Percentiles rank a stretch among this genome's conserved stretches.
Evolutionary conservation across 1,140 invertebrate genomes (phyloP).

Genomic region (Eurosta solidaginis): DNA sequence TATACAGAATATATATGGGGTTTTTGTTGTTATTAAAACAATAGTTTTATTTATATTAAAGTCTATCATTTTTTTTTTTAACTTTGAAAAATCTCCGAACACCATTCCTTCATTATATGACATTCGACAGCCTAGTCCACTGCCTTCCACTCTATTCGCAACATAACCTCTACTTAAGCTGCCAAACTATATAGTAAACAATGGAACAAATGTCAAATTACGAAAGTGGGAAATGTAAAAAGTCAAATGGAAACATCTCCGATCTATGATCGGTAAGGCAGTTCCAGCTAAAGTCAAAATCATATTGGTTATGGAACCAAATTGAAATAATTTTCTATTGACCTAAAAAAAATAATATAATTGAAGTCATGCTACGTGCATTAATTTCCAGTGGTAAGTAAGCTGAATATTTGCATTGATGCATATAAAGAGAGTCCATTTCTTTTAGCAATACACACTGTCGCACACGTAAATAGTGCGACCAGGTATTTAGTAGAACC

Average conservation of each 20-base stretch:
- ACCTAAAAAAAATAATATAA: conserved; percentile 13
- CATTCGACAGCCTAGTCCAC: no score
- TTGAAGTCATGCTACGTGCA: conserved; percentile 23
- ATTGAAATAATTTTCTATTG: not conserved
- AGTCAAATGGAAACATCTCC: not conserved
- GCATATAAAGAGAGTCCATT: not conserved
- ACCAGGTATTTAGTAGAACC: not conserved
- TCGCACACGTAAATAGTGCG: not conserved
- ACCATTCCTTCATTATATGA: no score
- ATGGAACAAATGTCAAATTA: not conserved
- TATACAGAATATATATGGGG: no score
- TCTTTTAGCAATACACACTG: not conserved
- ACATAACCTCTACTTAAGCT: no score
- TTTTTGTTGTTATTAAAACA: no score
- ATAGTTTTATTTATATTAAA: no score
- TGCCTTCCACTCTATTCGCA: no score
- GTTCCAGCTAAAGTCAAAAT: not conserved
- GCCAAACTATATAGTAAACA: no score
- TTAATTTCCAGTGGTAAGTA: conserved; percentile 29
- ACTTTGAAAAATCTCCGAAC: no score
- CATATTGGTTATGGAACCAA: conserved; percentile 35
- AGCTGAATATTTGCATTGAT: not conserved
- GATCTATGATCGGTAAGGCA: not conserved
- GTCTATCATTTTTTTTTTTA: no score
- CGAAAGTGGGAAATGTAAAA: not conserved